Evolutionary conservation across 2,113 vertebrate genomes (phyloP), one percentile per base, ranked within the genome.

Genomic region (Leucosticte australis): DNA sequence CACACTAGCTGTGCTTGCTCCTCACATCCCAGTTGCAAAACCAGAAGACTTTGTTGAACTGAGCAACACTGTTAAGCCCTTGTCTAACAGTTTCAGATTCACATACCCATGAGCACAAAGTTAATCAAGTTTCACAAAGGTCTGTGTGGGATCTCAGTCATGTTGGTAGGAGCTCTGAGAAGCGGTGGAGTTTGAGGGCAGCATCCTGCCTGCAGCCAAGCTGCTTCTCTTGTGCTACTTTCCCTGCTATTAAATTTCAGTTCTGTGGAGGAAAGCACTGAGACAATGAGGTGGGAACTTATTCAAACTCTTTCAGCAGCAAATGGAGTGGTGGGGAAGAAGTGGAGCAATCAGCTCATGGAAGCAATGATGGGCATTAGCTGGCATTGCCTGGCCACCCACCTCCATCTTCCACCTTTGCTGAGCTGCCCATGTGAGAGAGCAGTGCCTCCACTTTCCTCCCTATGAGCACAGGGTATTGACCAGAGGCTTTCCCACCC

Each of bases 1-100:
- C 83, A 84, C 62, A 93, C 94, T 89, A 95, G 65, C 71, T 92
- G 10, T 81, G 52, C 92, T 96, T 22, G 24, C 65, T 92, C 41
- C 80, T 94, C 89, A 57, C 49, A 73, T 91, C 95, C 89, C 69
- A 69, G 9, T 94, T 71, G 83, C 87, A 75, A 97, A 97, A 84
- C 65, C 82, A 88, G 81, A 37, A 75, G 42, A 75, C 44, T 92
- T 77, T 56, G 44, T 75, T 63, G 63, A 59, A 23, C 75, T 37
- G 20, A 94, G 28, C 41, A 56, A 63, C 39, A 33, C 62, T 42
- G 63, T 84, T 88, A 68, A 46, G 55, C 30, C 67, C 76, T 60
- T 88, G 74, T 69, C 71, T 13, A 2, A 30, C 17, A 37, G n/a
- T 85, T 80, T 95, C 75, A 88, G 50, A 63, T 62, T 30, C 22